These are phyloP conservation scores for Crematogaster levior DNA, from an alignment of 2,888 invertebrate species.

Conservation along the genomic window DNA sequence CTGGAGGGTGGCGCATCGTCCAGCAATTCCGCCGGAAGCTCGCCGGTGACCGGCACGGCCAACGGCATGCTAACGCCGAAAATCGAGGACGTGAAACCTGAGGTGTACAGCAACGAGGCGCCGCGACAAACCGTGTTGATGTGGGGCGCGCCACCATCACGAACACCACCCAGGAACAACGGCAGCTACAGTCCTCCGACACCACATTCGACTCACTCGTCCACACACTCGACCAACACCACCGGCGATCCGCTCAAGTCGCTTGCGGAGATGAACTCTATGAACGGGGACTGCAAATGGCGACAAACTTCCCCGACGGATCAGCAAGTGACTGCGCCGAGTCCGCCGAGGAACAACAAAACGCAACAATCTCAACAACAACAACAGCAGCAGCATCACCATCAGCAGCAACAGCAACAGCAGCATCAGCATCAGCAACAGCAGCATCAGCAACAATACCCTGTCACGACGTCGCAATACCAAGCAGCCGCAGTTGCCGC, in stretches of 20 bases:
- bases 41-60: conserved; percentile 87
- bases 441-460: conserved; percentile 81
- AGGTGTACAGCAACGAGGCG: conserved; percentile 87
- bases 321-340: conserved; percentile 80
- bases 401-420: conserved; percentile 78
- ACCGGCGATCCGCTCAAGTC: conserved; percentile 85
- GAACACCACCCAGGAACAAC: conserved; percentile 83
- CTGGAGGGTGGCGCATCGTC: conserved; percentile 87
- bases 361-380: conserved; percentile 80
- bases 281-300: conserved; percentile 86
- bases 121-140: conserved; percentile 96
- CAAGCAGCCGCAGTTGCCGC: conserved; percentile 74
- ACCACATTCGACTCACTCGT: conserved; percentile 81
- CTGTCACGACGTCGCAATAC: conserved; percentile 81
- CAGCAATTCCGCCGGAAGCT: conserved; percentile 89
- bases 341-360: conserved; percentile 83
- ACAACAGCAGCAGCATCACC: conserved; percentile 81
- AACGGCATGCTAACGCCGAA: conserved; percentile 88
- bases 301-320: conserved; percentile 83
- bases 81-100: conserved; percentile 88
- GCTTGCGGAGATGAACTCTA: conserved; percentile 86
- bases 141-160: conserved; percentile 90
- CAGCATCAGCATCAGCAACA: conserved; percentile 79
- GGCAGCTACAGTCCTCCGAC: conserved; percentile 84
- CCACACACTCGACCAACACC: conserved; percentile 78